Conservation (phyloP, 64 coral and sea anemone species). For the Orbicella faveolata region DNA sequence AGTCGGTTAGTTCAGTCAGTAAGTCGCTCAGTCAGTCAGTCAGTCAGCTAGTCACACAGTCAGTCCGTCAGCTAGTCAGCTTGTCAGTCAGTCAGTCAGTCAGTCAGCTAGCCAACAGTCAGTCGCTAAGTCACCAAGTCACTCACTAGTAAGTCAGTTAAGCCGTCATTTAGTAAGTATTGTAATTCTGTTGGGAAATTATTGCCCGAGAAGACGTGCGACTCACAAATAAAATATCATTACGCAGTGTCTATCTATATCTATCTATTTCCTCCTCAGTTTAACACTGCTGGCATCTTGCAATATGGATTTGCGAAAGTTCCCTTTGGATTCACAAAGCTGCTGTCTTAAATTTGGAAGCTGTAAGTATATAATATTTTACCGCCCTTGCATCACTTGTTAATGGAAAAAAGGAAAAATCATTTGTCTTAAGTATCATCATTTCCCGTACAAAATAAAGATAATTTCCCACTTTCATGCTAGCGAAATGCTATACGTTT, state of each 20-base stretch:
- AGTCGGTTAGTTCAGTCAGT: not conserved
- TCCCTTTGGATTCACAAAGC: slow-evolving; percentile 63
- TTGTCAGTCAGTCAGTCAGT: not conserved
- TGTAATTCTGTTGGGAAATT: not conserved
- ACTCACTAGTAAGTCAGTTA: not conserved
- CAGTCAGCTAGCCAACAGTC: not conserved
- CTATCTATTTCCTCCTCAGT: not conserved
- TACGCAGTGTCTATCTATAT: not conserved
- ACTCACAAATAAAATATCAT: too few species aligned
- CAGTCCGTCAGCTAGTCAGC: not conserved
- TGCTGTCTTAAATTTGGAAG: slow-evolving; percentile 74
- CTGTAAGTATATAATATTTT: slow-evolving; percentile 42
- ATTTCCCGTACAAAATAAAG: too few species aligned
- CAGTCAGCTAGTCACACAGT: not conserved
- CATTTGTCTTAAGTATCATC: too few species aligned
- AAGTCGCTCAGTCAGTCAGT: not conserved
- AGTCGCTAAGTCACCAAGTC: not conserved
- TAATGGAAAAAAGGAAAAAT: too few species aligned
- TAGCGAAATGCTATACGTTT: too few species aligned
- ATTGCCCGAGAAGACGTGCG: too few species aligned
- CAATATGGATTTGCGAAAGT: slow-evolving; percentile 60
- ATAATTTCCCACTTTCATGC: too few species aligned
- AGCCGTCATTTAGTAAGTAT: too few species aligned
- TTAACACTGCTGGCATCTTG: slow-evolving; percentile 46
- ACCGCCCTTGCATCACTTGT: too few species aligned